Evolutionary conservation across 2,113 vertebrate species (phyloP).

Genomic region (Setophaga coronata): DNA sequence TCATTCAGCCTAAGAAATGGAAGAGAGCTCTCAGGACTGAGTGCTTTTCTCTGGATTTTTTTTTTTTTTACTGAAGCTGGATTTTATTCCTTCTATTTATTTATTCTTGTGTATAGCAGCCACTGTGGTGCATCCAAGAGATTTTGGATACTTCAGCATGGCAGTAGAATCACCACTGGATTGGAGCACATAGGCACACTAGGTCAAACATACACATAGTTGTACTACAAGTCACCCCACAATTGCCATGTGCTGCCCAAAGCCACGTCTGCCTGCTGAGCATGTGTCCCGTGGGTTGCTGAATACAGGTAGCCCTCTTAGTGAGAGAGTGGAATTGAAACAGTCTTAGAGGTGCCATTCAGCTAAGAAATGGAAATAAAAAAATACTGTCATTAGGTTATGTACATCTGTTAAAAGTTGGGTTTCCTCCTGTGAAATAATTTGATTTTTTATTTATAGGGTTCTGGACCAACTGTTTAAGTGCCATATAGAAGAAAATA

Average conservation of each 20-base stretch:
- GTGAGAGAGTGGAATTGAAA: not conserved
- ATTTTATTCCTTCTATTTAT: not conserved
- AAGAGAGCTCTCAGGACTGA: not conserved
- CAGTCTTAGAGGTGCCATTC: not conserved
- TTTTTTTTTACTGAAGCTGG: not conserved
- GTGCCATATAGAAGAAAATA: conserved; percentile 74
- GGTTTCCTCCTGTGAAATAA: not conserved
- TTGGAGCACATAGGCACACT: not conserved
- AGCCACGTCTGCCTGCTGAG: not conserved
- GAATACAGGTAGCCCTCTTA: not conserved
- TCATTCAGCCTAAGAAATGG: not conserved
- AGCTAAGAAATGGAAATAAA: not conserved
- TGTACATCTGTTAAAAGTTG: not conserved
- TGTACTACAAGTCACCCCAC: not conserved
- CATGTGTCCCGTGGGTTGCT: fast-evolving
- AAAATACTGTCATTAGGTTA: not conserved
- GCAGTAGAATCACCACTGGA: not conserved
- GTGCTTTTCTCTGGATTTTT: not conserved
- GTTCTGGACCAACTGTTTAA: conserved; percentile 78
- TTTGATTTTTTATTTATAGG: conserved; percentile 59
- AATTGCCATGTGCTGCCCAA: not conserved
- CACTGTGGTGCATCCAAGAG: not conserved
- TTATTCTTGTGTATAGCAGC: not conserved
- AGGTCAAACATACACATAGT: not conserved
- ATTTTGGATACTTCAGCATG: not conserved